Evolutionary conservation across 2,113 vertebrate species (phyloP), one percentile per base, ranked within the genome.

Genomic region (Toxotes jaculatrix): DNA sequence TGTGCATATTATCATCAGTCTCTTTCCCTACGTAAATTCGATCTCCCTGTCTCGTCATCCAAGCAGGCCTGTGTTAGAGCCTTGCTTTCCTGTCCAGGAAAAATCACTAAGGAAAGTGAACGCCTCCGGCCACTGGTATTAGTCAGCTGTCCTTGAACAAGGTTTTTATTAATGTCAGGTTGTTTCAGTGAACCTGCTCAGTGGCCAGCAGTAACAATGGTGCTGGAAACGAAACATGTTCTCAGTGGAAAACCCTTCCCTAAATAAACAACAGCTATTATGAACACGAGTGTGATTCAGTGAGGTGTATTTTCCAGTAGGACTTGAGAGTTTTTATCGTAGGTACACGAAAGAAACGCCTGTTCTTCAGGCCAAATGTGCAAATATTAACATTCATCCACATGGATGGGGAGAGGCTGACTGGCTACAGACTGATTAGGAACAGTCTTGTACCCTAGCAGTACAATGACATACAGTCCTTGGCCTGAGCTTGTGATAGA

Each of bases 381-480:
- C 56, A 87, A 86, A 91, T 86, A 88, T 87, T 80, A 74, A 72
- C 77, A 70, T 59, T 56, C 12, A 21, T 60, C 27, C 31, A 40
- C 34, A 40, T 5, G 7, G n/a, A 74, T n/a, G 27, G 63, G 49
- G 78, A 79, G 38, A 47, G 68, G 67, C 38, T 7, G 53, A 56
- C 23, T 55, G 5, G 70, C 7, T 43, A 64, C 67, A 17, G 17
- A 21, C 63, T 60, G 66, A 85, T 84, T 56, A 74, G 0, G 10
- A 65, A 79, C 40, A 67, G 42, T 55, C 53, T 77, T 71, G 31
- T 21, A 62, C 47, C 16, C 5, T 31, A 47, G 13, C 53, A 1
- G 56, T 21, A 73, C 78, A 78, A 80, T 85, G 55, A 71, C 65
- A 16, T 21, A 61, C 17, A 74, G 74, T 76, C 80, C 79, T 82